phyloP scores from a whole-genome alignment of 2,797 vertebrate genomes.

The Lacerta bilineata region DNA sequence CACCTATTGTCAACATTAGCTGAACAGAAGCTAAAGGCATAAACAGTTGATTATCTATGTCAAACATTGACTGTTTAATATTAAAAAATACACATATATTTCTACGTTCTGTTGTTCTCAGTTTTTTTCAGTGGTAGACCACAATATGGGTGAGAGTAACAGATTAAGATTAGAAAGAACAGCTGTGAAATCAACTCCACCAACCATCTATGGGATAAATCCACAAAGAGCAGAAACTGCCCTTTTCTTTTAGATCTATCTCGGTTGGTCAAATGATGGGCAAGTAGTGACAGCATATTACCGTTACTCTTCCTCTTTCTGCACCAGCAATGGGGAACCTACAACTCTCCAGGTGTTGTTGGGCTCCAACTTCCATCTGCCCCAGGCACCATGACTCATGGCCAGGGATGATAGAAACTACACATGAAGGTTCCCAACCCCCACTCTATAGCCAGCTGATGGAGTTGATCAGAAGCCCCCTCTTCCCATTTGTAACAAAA shows the following conservation, averaged over 20 bases:
- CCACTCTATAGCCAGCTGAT: too few relatives aligned
- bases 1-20: background rate
- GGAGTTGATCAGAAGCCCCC: background rate
- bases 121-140: background rate
- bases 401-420: too few relatives aligned
- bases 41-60: background rate
- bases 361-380: too few relatives aligned
- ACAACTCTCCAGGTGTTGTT: too few relatives aligned
- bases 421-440: too few relatives aligned
- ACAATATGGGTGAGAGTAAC: background rate
- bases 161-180: conserved; percentile 2
- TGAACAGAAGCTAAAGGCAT: background rate
- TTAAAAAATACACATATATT: background rate
- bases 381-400: too few relatives aligned
- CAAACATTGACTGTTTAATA: background rate
- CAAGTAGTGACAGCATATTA: background rate
- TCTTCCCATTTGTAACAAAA: background rate
- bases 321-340: background rate
- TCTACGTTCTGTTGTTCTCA: background rate
- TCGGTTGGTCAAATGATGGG: background rate
- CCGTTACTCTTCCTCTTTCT: background rate
- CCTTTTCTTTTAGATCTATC: background rate
- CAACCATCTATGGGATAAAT: background rate
- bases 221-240: background rate
- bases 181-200: background rate